Conservation (phyloP, 2,888 invertebrate species). For the Chaitophorus viminalis region DNA sequence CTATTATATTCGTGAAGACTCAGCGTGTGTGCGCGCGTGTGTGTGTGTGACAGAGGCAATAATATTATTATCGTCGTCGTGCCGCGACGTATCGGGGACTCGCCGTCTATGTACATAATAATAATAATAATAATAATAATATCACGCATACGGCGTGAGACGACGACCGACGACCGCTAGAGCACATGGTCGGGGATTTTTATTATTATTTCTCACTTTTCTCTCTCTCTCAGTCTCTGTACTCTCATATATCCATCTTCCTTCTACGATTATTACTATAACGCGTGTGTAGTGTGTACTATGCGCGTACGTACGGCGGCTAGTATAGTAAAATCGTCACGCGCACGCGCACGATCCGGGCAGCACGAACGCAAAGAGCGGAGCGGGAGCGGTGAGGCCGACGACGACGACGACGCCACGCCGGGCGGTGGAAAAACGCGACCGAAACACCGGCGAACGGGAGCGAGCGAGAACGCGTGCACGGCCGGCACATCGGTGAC, state of each 20-base stretch:
- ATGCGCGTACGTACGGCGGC: background rate
- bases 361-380: background rate
- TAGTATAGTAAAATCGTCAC: background rate
- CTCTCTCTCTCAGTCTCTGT: background rate
- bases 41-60: conserved; percentile 12
- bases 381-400: background rate
- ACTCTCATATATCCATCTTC: no score
- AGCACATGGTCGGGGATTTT: conserved; percentile 45
- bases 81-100: conserved; percentile 28
- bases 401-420: background rate
- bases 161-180: background rate
- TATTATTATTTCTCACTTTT: conserved; percentile 27
- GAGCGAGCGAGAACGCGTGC: background rate
- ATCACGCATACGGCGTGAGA: background rate
- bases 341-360: background rate
- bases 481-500: background rate
- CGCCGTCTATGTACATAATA: conserved; percentile 3
- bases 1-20: background rate
- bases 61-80: conserved; percentile 39
- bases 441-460: background rate
- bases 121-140: conserved; percentile 27
- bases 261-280: background rate
- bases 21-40: background rate
- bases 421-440: background rate
- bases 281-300: background rate